phyloP scores from a whole-genome alignment of 2,113 vertebrate species.

The Myodes glareolus region DNA sequence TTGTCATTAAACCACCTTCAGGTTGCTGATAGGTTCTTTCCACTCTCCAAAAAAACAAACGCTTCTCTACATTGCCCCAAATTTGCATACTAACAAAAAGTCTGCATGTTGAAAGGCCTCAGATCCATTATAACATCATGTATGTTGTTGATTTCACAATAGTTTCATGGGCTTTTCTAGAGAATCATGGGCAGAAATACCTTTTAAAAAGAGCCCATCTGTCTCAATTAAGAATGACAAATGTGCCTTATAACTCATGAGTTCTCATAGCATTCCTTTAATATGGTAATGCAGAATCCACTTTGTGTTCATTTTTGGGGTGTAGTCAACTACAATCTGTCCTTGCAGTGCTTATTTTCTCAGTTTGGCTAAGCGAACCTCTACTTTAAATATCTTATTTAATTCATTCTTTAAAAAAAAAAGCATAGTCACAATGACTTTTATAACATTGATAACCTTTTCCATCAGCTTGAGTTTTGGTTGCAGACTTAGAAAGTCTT shows the following conservation, averaged over 20 bases:
- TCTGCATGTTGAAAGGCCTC: not conserved
- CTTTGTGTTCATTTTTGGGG: not conserved
- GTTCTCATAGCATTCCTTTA: not conserved
- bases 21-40: not conserved
- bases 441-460: not conserved
- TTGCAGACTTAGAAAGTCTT: not conserved
- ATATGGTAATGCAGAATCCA: accelerated
- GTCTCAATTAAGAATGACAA: not conserved
- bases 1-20: not conserved
- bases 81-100: not conserved
- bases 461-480: not conserved
- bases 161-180: not conserved
- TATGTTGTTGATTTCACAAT: no score
- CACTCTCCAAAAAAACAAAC: not conserved
- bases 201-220: not conserved
- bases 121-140: not conserved
- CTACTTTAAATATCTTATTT: not conserved
- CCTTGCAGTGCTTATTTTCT: not conserved
- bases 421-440: no score
- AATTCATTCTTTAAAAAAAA: not conserved
- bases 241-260: not conserved
- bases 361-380: not conserved
- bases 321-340: not conserved
- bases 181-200: not conserved
- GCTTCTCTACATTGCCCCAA: no score